Conservation (phyloP, 30 jellyfish, hydroid and myxozoan species). For the Aurelia sp. region DNA sequence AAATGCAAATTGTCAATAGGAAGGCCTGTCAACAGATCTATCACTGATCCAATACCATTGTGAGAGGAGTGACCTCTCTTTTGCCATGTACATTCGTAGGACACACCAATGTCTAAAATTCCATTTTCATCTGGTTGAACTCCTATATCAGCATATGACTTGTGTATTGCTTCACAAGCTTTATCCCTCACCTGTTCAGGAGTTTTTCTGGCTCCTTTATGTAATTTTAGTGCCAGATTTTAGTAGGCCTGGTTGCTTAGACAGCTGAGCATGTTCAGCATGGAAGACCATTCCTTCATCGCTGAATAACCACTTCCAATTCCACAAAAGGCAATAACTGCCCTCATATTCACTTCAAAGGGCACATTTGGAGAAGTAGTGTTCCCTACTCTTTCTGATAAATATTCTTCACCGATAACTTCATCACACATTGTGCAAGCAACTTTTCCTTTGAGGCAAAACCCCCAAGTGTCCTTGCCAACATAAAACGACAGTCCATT, state of each 20-base stretch:
- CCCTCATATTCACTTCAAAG: background rate
- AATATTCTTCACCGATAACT: background rate
- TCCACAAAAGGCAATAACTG: background rate
- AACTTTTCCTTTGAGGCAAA: background rate
- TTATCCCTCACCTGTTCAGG: too few species aligned
- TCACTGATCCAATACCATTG: too few species aligned
- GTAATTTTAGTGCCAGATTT: background rate
- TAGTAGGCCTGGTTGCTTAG: background rate
- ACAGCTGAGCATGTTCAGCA: slow-evolving; percentile 1
- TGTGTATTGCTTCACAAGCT: too few species aligned
- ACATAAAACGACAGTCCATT: background rate
- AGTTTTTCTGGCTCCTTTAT: background rate
- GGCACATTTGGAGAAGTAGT: background rate
- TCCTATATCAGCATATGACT: too few species aligned
- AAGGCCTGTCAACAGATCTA: too few species aligned
- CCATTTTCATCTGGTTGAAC: too few species aligned
- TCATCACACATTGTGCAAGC: background rate
- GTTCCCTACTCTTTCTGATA: background rate
- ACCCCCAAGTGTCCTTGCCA: background rate
- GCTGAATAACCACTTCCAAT: background rate
- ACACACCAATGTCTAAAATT: too few species aligned
- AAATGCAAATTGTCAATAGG: too few species aligned
- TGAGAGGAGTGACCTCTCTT: too few species aligned
- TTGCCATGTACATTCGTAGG: too few species aligned
- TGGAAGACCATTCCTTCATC: background rate